Conservation (phyloP, 2,888 invertebrate genomes). For the Pollenia amentaria region DNA sequence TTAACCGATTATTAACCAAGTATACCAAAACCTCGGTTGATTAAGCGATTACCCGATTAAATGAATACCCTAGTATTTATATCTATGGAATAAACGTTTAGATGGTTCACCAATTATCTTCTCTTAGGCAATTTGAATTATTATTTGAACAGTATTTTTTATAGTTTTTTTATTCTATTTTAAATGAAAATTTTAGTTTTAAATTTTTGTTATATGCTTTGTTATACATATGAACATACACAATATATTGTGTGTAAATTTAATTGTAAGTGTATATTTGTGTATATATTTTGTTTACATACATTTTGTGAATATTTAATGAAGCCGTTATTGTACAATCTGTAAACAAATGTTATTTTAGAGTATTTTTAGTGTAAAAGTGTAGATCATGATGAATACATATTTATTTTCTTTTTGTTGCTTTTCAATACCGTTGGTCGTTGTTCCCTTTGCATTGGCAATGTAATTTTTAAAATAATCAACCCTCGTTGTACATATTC, state of each 20-base stretch:
- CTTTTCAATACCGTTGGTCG: constrained; percentile 36
- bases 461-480: background rate
- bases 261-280: background rate
- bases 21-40: no score
- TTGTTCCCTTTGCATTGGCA: constrained; percentile 53
- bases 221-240: background rate
- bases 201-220: constrained; percentile 33
- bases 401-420: constrained; percentile 1
- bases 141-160: constrained; percentile 44
- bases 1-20: no score
- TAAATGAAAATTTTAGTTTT: constrained; percentile 22
- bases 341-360: constrained; percentile 66
- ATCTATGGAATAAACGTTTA: background rate
- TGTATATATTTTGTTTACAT: constrained; percentile 35
- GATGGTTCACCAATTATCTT: constrained; percentile 44
- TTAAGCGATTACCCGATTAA: no score
- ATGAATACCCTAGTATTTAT: background rate
- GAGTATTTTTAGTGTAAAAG: constrained; percentile 52
- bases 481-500: constrained; percentile 4
- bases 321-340: constrained; percentile 66
- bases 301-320: constrained; percentile 68
- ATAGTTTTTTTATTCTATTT: constrained; percentile 19
- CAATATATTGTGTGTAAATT: background rate
- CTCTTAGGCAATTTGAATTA: constrained; percentile 34
- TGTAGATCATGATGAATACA: constrained; percentile 54